phyloP scores from a whole-genome alignment of 2,888 invertebrate species.

The Synergus laeviventris region DNA sequence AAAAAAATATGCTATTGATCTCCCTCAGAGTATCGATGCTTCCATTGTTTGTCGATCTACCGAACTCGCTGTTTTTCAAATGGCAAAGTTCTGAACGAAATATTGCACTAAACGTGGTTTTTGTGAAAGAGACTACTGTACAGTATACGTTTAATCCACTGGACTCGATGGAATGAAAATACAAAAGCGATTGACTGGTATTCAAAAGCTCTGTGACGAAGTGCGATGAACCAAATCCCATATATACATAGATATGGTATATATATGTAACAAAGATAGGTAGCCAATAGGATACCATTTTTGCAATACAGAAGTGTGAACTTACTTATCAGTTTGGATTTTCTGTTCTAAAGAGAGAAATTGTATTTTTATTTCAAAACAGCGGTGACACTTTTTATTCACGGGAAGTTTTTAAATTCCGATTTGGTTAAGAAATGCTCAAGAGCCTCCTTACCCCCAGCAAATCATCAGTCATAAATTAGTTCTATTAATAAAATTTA shows the following conservation, averaged over 20 bases:
- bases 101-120: slow-evolving; percentile 61
- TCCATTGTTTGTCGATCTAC: slow-evolving; percentile 49
- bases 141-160: slow-evolving; percentile 14
- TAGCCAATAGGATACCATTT: slow-evolving; percentile 46
- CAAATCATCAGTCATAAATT: neutral
- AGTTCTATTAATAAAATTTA: neutral
- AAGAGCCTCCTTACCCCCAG: neutral
- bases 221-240: slow-evolving; percentile 58
- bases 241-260: too few relatives aligned
- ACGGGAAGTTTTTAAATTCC: too few relatives aligned
- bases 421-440: too few relatives aligned
- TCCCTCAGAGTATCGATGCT: slow-evolving; percentile 56
- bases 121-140: slow-evolving; percentile 32
- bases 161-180: slow-evolving; percentile 7
- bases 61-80: slow-evolving; percentile 47
- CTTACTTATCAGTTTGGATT: too few relatives aligned
- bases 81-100: slow-evolving; percentile 51
- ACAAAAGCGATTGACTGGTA: slow-evolving; percentile 47
- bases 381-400: too few relatives aligned
- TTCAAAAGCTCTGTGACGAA: slow-evolving; percentile 58
- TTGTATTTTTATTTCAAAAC: too few relatives aligned
- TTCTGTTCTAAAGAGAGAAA: too few relatives aligned
- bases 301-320: neutral
- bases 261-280: slow-evolving; percentile 55
- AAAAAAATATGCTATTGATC: slow-evolving; percentile 59